phyloP scores from a whole-genome alignment of 1,140 invertebrate genomes.

The Frieseomelitta varia region DNA sequence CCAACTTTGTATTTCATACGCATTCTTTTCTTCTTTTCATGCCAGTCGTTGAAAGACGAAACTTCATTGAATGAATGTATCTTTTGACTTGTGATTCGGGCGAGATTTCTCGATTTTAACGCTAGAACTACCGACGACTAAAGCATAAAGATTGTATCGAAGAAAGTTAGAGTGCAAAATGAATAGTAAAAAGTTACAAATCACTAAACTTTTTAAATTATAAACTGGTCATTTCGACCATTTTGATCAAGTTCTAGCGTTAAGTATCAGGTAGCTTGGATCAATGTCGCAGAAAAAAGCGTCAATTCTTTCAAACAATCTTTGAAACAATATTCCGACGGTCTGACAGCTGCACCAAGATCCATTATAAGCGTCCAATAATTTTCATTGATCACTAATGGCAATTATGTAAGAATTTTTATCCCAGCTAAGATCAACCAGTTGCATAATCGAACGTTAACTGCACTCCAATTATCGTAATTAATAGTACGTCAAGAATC shows the following conservation, averaged over 20 bases:
- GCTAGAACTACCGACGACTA: too few relatives aligned
- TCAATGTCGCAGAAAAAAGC: background rate
- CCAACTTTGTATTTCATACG: background rate
- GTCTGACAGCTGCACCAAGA: background rate
- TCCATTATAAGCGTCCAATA: background rate
- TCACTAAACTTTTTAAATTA: too few relatives aligned
- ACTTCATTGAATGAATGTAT: too few relatives aligned
- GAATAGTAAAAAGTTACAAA: too few relatives aligned
- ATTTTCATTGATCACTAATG: constrained; percentile 8
- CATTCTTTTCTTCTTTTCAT: background rate
- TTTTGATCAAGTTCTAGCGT: too few relatives aligned
- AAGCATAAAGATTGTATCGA: too few relatives aligned
- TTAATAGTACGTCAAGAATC: constrained; percentile 15
- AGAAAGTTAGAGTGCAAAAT: too few relatives aligned
- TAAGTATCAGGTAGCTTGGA: background rate
- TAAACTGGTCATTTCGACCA: too few relatives aligned
- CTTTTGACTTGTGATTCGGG: too few relatives aligned
- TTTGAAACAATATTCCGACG: background rate
- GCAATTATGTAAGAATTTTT: constrained; percentile 24
- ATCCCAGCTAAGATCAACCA: background rate
- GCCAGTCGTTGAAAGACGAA: too few relatives aligned
- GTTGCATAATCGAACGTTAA: constrained; percentile 10
- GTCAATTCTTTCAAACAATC: background rate
- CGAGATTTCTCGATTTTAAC: too few relatives aligned
- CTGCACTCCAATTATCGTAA: constrained; percentile 13